Evolutionary conservation across 2,113 vertebrate genomes (phyloP).

Genomic region (Microcebus ravelobensis): DNA sequence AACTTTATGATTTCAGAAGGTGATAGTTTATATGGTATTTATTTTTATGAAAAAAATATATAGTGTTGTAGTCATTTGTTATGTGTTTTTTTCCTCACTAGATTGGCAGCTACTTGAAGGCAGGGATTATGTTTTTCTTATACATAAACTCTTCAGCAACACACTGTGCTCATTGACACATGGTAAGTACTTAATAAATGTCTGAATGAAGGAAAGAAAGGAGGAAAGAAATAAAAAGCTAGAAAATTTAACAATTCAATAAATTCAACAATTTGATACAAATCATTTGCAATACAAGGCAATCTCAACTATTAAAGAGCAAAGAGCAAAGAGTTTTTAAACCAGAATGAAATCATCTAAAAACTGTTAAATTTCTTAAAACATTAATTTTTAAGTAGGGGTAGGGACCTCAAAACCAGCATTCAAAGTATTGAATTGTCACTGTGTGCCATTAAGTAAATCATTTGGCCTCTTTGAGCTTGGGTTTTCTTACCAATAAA

Average conservation of each 20-base stretch:
- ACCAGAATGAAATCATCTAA: neutral
- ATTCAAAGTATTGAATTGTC: neutral
- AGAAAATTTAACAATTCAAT: neutral
- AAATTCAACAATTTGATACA: neutral
- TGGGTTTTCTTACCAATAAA: neutral
- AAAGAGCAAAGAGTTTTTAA: slow-evolving; percentile 16
- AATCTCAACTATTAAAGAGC: neutral
- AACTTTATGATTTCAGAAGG: neutral
- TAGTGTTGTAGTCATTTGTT: neutral
- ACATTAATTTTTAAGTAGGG: neutral
- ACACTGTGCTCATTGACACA: neutral
- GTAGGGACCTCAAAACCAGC: neutral
- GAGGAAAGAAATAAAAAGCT: neutral
- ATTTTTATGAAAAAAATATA: neutral
- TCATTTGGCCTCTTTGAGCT: neutral
- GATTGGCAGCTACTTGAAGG: neutral
- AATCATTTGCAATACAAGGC: neutral
- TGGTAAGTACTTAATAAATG: neutral
- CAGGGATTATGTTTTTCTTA: neutral
- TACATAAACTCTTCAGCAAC: neutral
- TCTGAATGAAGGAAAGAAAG: neutral
- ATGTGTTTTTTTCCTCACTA: neutral
- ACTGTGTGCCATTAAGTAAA: neutral
- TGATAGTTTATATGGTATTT: neutral
- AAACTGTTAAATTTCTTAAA: neutral